A percentile compares a stretch with the other conserved stretches of the same genome.
phyloP scores from a whole-genome alignment of 2,888 invertebrate species.

The Phortica okadai region DNA sequence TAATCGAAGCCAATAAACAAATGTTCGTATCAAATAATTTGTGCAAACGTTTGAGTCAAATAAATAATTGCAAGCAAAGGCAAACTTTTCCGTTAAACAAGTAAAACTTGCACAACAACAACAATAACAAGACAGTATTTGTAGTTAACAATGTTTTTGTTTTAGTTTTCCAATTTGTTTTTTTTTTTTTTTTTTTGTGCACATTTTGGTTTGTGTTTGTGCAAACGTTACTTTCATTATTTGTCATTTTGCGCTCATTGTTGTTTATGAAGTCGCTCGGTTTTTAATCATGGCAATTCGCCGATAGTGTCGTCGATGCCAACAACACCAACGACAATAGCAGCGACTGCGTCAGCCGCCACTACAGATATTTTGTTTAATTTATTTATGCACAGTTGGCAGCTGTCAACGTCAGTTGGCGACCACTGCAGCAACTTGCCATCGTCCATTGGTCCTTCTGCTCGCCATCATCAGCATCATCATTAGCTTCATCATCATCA shows the following conservation, averaged over 20 bases:
- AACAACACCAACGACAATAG: background rate
- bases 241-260: background rate
- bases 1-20: background rate
- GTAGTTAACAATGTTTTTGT: background rate
- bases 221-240: background rate
- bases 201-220: background rate
- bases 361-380: background rate
- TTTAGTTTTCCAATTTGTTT: too few species aligned
- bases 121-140: background rate
- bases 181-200: too few species aligned
- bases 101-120: background rate
- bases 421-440: background rate
- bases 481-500: background rate
- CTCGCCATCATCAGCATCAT: background rate
- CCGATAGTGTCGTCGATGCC: background rate
- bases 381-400: background rate
- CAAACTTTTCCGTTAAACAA: background rate
- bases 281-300: background rate
- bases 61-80: background rate
- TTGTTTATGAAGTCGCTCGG: background rate
- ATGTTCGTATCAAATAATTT: background rate
- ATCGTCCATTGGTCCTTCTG: background rate
- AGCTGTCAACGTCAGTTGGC: background rate
- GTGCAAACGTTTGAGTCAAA: background rate
- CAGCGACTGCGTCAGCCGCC: background rate